phyloP scores from a whole-genome alignment of 1,140 invertebrate species.

The Parapsyche elsis region DNA sequence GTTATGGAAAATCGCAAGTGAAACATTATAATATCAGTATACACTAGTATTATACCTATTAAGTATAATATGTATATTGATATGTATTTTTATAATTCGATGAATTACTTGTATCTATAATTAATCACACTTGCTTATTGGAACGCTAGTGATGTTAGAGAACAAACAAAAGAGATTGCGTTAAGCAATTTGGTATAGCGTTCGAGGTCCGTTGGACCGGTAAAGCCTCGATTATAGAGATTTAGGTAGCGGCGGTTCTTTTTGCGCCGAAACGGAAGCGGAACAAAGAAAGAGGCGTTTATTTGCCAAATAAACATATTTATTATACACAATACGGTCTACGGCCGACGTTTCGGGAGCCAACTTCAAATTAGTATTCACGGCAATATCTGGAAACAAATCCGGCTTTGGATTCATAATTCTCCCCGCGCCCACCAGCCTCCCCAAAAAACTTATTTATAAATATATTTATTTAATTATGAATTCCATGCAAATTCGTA shows the following conservation, averaged over 20 bases:
- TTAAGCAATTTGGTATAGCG: background rate
- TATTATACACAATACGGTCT: constrained; percentile 35
- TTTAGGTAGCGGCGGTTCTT: constrained; percentile 9
- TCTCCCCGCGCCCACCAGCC: background rate
- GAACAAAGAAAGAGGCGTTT: constrained; percentile 35
- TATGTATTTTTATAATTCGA: too few species aligned
- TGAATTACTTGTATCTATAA: too few species aligned
- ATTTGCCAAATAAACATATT: constrained; percentile 40
- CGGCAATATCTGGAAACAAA: constrained; percentile 38
- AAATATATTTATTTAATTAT: constrained; percentile 43
- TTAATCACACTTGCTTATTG: too few species aligned
- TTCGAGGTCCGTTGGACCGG: constrained; percentile 20
- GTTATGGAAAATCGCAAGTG: too few species aligned
- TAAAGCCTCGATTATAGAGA: constrained; percentile 32
- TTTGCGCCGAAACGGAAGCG: constrained; percentile 12
- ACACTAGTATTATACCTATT: too few species aligned
- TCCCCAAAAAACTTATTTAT: constrained; percentile 26
- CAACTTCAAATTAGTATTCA: constrained; percentile 35
- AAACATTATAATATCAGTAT: too few species aligned
- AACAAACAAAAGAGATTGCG: background rate
- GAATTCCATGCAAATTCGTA: constrained; percentile 31
- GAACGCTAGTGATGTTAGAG: background rate
- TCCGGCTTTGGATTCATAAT: constrained; percentile 39
- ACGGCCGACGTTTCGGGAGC: constrained; percentile 13
- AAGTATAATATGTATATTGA: too few species aligned